Evolutionary conservation across 2,797 vertebrate species (phyloP).

Genomic region (Gobio occitaniae): DNA sequence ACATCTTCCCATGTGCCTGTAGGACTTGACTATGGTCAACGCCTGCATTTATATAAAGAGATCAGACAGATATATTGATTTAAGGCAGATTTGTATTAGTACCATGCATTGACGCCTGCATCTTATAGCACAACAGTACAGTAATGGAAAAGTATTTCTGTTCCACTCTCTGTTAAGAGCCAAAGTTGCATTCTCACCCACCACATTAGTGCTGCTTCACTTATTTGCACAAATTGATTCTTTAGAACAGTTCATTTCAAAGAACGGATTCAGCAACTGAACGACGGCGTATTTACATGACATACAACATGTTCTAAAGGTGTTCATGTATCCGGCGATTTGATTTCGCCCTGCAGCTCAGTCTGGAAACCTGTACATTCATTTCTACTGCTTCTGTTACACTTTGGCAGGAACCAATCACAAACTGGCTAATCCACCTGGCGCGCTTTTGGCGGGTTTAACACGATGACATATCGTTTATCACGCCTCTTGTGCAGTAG

Average conservation of each 20-base stretch:
- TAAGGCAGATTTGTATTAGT: neutral
- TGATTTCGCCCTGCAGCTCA: too few species aligned
- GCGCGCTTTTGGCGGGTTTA: too few species aligned
- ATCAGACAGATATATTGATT: neutral
- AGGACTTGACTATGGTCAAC: constrained; percentile 68
- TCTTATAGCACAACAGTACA: neutral
- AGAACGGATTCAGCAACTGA: neutral
- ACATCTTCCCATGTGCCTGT: constrained; percentile 86
- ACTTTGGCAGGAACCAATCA: too few species aligned
- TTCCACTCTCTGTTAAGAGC: neutral
- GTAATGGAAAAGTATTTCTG: neutral
- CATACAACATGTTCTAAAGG: neutral
- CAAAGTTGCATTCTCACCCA: neutral
- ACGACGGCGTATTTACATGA: neutral
- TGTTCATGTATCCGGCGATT: neutral
- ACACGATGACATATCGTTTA: too few species aligned
- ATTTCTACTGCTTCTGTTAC: too few species aligned
- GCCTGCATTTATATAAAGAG: constrained; percentile 70
- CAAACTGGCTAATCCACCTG: too few species aligned
- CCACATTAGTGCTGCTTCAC: neutral
- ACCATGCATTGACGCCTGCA: accelerated
- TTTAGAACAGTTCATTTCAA: neutral
- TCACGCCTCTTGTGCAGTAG: too few species aligned
- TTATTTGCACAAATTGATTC: neutral
- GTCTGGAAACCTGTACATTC: too few species aligned